phyloP scores from a whole-genome alignment of 2,113 vertebrate species.

The Lasiurus borealis region DNA sequence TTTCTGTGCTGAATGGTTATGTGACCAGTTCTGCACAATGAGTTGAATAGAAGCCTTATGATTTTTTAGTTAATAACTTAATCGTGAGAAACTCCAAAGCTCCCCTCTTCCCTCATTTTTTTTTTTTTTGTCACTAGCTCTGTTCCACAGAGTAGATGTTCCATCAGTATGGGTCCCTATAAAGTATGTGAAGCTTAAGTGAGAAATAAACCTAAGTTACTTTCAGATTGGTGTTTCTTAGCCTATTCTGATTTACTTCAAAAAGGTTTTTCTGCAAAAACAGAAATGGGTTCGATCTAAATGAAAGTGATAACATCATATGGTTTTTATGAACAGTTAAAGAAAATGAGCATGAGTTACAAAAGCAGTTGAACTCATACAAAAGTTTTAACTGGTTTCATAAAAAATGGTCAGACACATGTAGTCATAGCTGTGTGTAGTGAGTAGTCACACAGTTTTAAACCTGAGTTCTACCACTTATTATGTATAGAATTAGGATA shows the following conservation, averaged over 20 bases:
- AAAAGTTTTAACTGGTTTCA: background rate
- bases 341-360: constrained; percentile 2
- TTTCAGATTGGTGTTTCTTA: background rate
- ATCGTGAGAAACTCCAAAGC: background rate
- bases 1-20: background rate
- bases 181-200: background rate
- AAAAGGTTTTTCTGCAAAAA: background rate
- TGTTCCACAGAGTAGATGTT: background rate
- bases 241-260: background rate
- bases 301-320: background rate
- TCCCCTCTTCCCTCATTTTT: background rate
- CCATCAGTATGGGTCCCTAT: background rate
- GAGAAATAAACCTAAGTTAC: background rate
- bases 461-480: background rate
- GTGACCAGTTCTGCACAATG: background rate
- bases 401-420: background rate
- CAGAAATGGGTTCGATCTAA: background rate
- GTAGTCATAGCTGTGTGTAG: background rate
- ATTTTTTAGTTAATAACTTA: background rate
- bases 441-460: background rate
- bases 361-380: background rate
- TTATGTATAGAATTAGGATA: background rate
- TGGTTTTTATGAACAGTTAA: background rate
- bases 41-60: background rate
- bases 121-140: background rate